phyloP scores from a whole-genome alignment of 2,113 vertebrate species.

The Equus quagga region DNA sequence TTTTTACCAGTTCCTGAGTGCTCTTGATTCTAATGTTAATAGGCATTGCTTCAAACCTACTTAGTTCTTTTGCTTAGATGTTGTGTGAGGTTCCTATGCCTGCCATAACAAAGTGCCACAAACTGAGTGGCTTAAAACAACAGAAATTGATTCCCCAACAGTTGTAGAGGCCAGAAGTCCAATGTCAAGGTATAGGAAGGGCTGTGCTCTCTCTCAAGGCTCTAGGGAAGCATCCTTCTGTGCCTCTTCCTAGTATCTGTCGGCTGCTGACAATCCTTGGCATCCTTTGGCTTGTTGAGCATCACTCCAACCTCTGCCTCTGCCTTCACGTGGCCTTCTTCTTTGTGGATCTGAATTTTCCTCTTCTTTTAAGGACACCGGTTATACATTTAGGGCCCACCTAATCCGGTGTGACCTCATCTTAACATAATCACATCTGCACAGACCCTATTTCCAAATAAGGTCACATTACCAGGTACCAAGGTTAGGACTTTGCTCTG shows the following conservation, averaged over 20 bases:
- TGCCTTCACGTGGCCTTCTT: background rate
- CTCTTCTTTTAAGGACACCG: background rate
- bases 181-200: background rate
- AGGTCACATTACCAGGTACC: background rate
- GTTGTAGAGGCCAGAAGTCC: background rate
- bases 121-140: background rate
- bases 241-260: background rate
- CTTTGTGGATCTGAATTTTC: background rate
- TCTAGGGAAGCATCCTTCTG: too few species aligned
- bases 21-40: background rate
- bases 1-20: background rate
- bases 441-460: background rate
- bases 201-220: background rate
- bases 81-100: background rate
- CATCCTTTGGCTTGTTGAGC: background rate
- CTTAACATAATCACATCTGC: background rate
- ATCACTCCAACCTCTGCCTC: background rate
- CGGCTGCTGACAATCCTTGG: accelerated
- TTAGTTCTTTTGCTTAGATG: background rate
- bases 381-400: background rate
- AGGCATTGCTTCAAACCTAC: background rate
- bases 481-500: background rate
- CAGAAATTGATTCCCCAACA: background rate
- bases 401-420: background rate
- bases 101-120: background rate